Percentiles rank a stretch among this genome's conserved stretches.
Evolutionary conservation across 2,888 invertebrate species (phyloP).

Genomic region (Leptinotarsa peninsularis): DNA sequence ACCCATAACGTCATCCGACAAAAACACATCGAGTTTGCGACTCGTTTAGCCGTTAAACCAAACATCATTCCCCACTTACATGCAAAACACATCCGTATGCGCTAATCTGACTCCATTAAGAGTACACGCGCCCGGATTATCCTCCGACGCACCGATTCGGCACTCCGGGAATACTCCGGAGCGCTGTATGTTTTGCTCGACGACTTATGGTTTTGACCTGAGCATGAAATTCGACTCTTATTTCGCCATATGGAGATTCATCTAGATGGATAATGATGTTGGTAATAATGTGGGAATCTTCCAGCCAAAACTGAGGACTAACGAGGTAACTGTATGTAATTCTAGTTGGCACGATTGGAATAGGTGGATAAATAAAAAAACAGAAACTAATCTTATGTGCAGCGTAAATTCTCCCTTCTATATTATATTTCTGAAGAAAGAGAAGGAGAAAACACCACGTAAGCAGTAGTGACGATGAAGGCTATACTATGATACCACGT

Average conservation of each 20-base stretch:
- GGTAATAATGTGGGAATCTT: background rate
- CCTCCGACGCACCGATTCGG: slow-evolving; percentile 37
- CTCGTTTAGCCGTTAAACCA: slow-evolving; percentile 66
- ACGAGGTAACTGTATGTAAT: background rate
- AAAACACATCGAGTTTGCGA: slow-evolving; percentile 58
- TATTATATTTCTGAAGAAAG: too few relatives aligned
- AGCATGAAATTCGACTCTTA: slow-evolving; percentile 17
- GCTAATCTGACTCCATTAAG: slow-evolving; percentile 67
- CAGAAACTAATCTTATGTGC: background rate
- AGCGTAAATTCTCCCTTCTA: too few relatives aligned
- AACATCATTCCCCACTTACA: slow-evolving; percentile 68
- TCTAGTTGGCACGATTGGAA: background rate
- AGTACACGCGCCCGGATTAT: slow-evolving; percentile 57
- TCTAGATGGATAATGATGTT: slow-evolving; percentile 7
- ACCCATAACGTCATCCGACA: slow-evolving; percentile 52
- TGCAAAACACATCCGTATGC: slow-evolving; percentile 65
- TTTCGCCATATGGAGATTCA: slow-evolving; percentile 14
- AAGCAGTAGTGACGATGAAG: too few relatives aligned
- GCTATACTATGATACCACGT: too few relatives aligned
- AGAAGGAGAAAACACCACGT: too few relatives aligned
- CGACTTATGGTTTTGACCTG: slow-evolving; percentile 20
- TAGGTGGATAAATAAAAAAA: background rate
- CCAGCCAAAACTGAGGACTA: background rate
- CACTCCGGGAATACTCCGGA: slow-evolving; percentile 35
- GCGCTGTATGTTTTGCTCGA: slow-evolving; percentile 26